A percentile compares a stretch with the other conserved stretches of the same genome.
Conservation (phyloP, 1,140 invertebrate genomes). For the Heliconius himera region DNA sequence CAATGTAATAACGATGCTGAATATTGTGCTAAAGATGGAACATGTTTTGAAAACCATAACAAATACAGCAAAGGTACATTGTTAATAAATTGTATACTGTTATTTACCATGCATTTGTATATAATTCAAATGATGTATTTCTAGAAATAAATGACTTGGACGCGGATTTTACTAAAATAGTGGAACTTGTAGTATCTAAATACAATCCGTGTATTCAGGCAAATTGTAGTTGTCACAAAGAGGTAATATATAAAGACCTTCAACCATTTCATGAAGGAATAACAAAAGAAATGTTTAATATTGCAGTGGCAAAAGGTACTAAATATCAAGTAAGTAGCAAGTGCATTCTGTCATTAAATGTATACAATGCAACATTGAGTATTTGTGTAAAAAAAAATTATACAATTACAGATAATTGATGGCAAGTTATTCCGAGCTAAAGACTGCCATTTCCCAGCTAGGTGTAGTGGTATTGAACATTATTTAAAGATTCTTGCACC, state of each 20-base stretch:
- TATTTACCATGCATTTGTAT: neutral
- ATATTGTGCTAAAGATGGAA: constrained; percentile 23
- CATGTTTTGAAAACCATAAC: constrained; percentile 34
- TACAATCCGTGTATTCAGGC: constrained; percentile 74
- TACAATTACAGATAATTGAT: constrained; percentile 83
- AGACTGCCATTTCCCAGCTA: constrained; percentile 94
- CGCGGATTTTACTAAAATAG: constrained; percentile 61
- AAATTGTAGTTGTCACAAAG: constrained; percentile 84
- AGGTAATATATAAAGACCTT: constrained; percentile 87
- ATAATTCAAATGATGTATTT: constrained; percentile 1
- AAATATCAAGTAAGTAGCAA: constrained; percentile 87
- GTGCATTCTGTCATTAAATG: constrained; percentile 18
- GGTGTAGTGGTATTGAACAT: constrained; percentile 96
- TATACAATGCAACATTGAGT: constrained; percentile 10
- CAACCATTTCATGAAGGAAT: constrained; percentile 86
- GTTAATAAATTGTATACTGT: neutral
- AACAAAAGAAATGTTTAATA: constrained; percentile 84
- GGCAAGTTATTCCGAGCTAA: constrained; percentile 91
- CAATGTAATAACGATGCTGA: constrained; percentile 26
- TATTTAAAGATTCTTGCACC: constrained; percentile 87
- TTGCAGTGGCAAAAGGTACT: constrained; percentile 85
- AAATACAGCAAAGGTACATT: constrained; percentile 42
- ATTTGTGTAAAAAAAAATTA: neutral
- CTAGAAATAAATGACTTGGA: constrained; percentile 71
- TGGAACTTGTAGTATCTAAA: constrained; percentile 65